These are phyloP conservation scores for Poeciliopsis prolifica DNA, from an alignment of 2,113 vertebrate species.

Conservation along the genomic window DNA sequence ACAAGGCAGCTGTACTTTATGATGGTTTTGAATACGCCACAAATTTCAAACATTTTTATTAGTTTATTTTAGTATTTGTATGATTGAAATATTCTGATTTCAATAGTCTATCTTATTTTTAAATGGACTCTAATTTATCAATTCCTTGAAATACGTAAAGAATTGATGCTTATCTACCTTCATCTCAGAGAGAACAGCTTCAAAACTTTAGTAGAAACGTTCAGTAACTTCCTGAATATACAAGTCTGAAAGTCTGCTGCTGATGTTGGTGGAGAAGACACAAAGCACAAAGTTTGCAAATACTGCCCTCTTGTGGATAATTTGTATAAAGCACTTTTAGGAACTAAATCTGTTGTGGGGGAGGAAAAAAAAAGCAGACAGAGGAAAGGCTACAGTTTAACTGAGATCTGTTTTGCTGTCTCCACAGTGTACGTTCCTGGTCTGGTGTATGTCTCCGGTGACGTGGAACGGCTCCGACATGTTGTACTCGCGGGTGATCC, in stretches of 20 bases:
- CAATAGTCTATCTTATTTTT: too few species aligned
- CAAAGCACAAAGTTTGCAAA: not conserved
- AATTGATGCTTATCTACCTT: not conserved
- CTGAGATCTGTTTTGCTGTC: slow-evolving; percentile 11
- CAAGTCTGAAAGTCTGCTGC: not conserved
- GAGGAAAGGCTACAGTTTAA: not conserved
- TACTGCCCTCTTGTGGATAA: slow-evolving; percentile 33
- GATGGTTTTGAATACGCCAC: too few species aligned
- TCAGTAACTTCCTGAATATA: not conserved
- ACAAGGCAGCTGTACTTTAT: not conserved
- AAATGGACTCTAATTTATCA: too few species aligned
- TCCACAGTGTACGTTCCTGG: slow-evolving; percentile 91
- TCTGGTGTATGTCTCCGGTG: slow-evolving; percentile 96
- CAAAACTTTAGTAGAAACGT: not conserved
- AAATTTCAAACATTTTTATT: too few species aligned
- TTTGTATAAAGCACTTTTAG: not conserved
- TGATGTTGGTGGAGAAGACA: not conserved
- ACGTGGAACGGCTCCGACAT: slow-evolving; percentile 91
- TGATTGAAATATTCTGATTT: too few species aligned
- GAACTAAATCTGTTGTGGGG: not conserved
- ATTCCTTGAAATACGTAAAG: not conserved
- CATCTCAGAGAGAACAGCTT: not conserved
- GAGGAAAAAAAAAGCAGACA: not conserved
- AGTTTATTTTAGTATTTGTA: too few species aligned
- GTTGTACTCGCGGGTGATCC: slow-evolving; percentile 85